Evolutionary conservation across 2,888 invertebrate species (phyloP), one percentile per base, ranked within the genome.

Genomic region (Helobdella robusta): DNA sequence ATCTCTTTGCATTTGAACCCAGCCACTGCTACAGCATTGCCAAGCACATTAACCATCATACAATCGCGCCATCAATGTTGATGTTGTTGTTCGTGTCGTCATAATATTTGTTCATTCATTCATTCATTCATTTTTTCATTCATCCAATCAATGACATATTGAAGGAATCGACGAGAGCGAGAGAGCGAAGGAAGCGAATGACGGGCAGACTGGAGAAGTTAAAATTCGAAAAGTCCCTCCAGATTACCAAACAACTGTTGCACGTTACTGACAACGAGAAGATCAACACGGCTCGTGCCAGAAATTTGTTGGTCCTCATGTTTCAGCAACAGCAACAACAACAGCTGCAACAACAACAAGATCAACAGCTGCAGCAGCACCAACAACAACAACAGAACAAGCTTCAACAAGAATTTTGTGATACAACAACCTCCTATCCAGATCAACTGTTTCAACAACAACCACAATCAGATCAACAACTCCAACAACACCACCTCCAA

Each of bases 261-360:
- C 5, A 20, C 28, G 25, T 20, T 5, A 56, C 56, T 6, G 32
- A 56, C 56, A 56, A 56, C 56, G n/a, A 15, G 8, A 32, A 56
- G 32, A 30, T 56, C 28, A 56, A 56, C 32, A 28, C 3, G 20
- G 18, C 28, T n/a, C 28, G 56, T n/a, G 28, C 28, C 6, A 28
- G 32, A 56, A 56, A 56, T n/a, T 30, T 56, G 56, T 32, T 56
- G 28, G 32, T 56, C 56, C 56, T 56, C 28, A 25, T 56, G 23
- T 56, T 30, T 30, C 28, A 56, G 56, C 56, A 56, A 30, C 56
- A 56, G 28, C 25, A n/a, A 40, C n/a, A 40, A 40, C 44, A 11
- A 40, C 44, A n/a, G 11, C 44, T 11, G 44, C 44, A 11, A 15
- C 11, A 40, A 40, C 44, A 40, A 40, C 11, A 15, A n/a, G 11